Base-by-base conservation (phyloP, 2,797 vertebrate species). In the Spondyliosoma cantharus region DNA sequence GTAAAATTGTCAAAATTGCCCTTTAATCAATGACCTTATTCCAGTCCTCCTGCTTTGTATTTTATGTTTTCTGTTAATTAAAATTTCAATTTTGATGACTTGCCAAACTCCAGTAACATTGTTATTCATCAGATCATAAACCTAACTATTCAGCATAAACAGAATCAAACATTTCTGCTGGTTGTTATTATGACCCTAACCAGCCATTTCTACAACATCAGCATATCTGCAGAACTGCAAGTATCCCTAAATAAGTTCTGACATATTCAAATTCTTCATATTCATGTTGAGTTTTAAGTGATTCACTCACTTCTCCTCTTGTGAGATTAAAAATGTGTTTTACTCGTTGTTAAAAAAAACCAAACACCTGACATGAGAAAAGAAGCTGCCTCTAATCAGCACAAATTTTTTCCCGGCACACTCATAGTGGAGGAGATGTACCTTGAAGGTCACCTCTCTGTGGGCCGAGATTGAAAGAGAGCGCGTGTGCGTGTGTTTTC, bases 401-500 rank as follows among this genome's bases (percentile, higher is more conserved):
- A 88, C 11, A 82, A 77, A 54, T 49, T 42, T 16, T 53, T 66
- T 71, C 72, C 37, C 65, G 37, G 62, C 58, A 12, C 63, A 19
- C 32, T 83, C 14, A 17, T 27, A 74, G 75, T 67, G 50, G 70
- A 71, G 70, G 63, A 32, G 66, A 82, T 82, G 65, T 46, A 70
- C 61, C 70, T 37, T 86, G 84, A 91, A 92, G 90, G 89, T 89
- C 85, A 81, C 74, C 53, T 77, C 77, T 74, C 71, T 59, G 63
- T 67, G 67, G 53, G 74, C 45, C 3, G 64, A 73, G 48, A 24
- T 43, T 42, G 57, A 64, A 66, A 37, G 45, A 11, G 50, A n/a
- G 72, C 43, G 43, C 57, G 11, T 8, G 25, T 50, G 50, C 60
- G 53, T 17, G 60, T 43, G 7, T 32, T 63, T 84, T 82, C 45